Evolutionary conservation across 1,140 invertebrate species (phyloP), one percentile per base, ranked within the genome.

Genomic region (Proctacanthus coquilletti): DNA sequence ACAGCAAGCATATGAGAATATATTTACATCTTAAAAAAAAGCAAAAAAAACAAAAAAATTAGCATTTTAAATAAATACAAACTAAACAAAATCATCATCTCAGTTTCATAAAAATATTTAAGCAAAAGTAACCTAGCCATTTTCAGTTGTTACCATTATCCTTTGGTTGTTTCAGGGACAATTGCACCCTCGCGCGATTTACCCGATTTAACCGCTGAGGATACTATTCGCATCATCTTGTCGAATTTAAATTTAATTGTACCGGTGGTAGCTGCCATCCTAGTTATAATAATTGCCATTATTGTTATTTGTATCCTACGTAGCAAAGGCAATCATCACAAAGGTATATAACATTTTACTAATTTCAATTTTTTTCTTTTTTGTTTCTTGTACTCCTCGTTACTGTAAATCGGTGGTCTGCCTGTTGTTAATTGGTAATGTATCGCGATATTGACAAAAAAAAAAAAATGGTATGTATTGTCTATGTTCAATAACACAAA

Each of bases 191-290:
- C 83, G 56, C 77, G 82, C 60, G 82, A 91, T 60, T 69, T 85
- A 45, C 78, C 73, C 48, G 76, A 84, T 53, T 67, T 77, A 48
- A 75, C 74, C 47, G 69, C 73, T 47, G 80, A 85, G 61, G 80
- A 83, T 62, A 80, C 80, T 44, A 70, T 85, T 64, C 77, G 77
- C 70, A 75, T 83, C 51, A 73, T 87, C 51, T 72, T 85, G 55
- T 75, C 80, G 45, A 88, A 93, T 63, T 71, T 91, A 49, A 88
- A 92, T 69, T 75, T 94, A 51, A 83, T 93, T 64, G 83, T 94
- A 46, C 89, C 91, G n/a, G 80, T 92, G 45, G 80, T 85, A 50
- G 85, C 84, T 41, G 85, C 86, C 42, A 70, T 89, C 41, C 74
- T 92, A 48, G 80, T 92, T 63, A 85, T 92, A 63, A 84, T 92